phyloP scores from a whole-genome alignment of 2,888 invertebrate species.

The Oxyteleia sp. region DNA sequence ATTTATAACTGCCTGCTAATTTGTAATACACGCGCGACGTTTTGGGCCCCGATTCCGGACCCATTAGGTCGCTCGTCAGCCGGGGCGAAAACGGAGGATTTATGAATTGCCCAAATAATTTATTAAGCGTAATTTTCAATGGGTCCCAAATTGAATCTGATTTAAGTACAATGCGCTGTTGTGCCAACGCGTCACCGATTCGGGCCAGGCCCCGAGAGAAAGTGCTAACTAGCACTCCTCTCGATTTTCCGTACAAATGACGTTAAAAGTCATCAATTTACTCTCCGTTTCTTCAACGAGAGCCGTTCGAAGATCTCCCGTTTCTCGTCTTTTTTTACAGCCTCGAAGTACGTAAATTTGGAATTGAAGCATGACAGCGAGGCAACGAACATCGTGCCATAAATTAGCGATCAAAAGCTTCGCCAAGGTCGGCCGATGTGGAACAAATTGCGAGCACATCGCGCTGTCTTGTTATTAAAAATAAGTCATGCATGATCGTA shows the following conservation, averaged over 20 bases:
- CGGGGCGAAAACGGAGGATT: slow-evolving; percentile 78
- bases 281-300: no score
- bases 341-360: no score
- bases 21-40: slow-evolving; percentile 78
- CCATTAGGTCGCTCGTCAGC: slow-evolving; percentile 75
- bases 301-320: no score
- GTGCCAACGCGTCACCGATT: slow-evolving; percentile 82
- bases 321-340: no score
- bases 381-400: no score
- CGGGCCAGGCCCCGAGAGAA: slow-evolving; percentile 80
- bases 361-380: no score
- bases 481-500: no score
- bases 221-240: slow-evolving; percentile 85
- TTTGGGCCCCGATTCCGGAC: slow-evolving; percentile 49
- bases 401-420: no score
- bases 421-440: no score
- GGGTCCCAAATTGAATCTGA: slow-evolving; percentile 88
- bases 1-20: slow-evolving; percentile 86
- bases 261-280: no score
- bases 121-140: slow-evolving; percentile 88
- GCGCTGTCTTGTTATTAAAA: no score
- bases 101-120: slow-evolving; percentile 88
- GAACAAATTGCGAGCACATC: no score
- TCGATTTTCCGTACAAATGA: slow-evolving; percentile 32
- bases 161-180: slow-evolving; percentile 87